These are phyloP conservation scores for Bufo gargarizans DNA, from an alignment of 2,113 vertebrate genomes.

Conservation along the genomic window DNA sequence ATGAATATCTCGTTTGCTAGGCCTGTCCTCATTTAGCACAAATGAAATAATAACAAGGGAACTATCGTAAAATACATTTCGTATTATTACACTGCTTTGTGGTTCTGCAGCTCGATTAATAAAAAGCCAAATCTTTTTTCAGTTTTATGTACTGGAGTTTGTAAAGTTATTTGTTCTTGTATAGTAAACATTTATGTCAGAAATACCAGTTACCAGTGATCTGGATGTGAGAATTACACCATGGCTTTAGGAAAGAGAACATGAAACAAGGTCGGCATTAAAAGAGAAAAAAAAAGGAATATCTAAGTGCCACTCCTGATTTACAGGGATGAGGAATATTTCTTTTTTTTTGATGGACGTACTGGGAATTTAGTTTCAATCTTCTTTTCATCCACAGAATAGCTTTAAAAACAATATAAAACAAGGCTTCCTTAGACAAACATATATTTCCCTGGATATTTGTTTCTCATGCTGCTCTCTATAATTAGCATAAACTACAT, in stretches of 20 bases:
- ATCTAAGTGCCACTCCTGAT: conserved; percentile 17
- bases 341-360: conserved; percentile 21
- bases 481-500: conserved; percentile 43
- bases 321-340: conserved; percentile 28
- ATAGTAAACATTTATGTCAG: conserved; percentile 49
- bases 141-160: conserved; percentile 44
- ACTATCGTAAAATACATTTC: conserved; percentile 62
- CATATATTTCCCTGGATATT: conserved; percentile 42
- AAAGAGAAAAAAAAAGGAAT: background rate
- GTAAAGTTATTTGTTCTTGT: conserved; percentile 45
- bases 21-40: conserved; percentile 65
- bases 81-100: conserved; percentile 56
- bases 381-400: conserved; percentile 33
- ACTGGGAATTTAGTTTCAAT: conserved; percentile 45
- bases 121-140: conserved; percentile 60
- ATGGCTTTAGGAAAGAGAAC: conserved; percentile 23
- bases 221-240: conserved; percentile 29
- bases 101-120: conserved; percentile 63
- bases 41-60: conserved; percentile 69
- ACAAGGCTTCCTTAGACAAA: conserved; percentile 30
- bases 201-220: conserved; percentile 40
- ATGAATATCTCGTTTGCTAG: conserved; percentile 66
- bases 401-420: conserved; percentile 37
- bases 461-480: conserved; percentile 32
- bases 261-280: conserved; percentile 23